Base-by-base conservation (phyloP, 1,140 invertebrate species). In the Apis laboriosa region DNA sequence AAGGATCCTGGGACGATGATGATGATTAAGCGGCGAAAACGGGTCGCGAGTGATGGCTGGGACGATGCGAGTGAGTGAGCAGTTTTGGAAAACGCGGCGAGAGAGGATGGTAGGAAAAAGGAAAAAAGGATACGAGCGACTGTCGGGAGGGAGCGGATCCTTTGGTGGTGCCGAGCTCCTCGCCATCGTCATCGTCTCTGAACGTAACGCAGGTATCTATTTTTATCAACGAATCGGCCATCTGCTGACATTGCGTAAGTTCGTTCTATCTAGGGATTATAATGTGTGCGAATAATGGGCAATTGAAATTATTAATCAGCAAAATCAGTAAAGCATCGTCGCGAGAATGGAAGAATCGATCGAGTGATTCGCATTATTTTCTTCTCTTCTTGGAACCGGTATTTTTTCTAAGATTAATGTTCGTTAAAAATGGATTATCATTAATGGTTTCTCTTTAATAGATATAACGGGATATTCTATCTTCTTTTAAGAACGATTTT, bases 131-230 rank as follows among this genome's bases (percentile, higher is more conserved):
- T 88, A 88, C 64, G 78, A 85, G 68, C 3, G 80, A 53, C 53
- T 83, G 70, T 84, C 86, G 89, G 82, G n/a, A n/a, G n/a, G 78
- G 79, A 77, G 88, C 78, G 53, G 63, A 75, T 83, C 78, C 60
- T 85, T 84, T 60, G 64, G 43, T 74, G 80, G 72, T 51, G 77
- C 21, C 83, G 84, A 89, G 88, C 66, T 17, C 43, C 43, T 43
- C 49, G 43, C 53, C 55, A 28, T 60, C 71, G 68, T 67, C 63
- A 70, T 58, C 78, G 79, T 82, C 80, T 61, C 68, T 84, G 71
- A 83, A 91, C 88, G 83, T 90, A 90, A 91, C 82, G 83, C 87
- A 90, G 89, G 86, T 85, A 84, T 76, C 74, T 91, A 89, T 88
- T 91, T 91, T 91, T 83, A 84, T 28, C 71, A 72, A 61, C 60